These are phyloP conservation scores for Cremastinae sp. DNA, from an alignment of 2,888 invertebrate species.

Conservation along the genomic window DNA sequence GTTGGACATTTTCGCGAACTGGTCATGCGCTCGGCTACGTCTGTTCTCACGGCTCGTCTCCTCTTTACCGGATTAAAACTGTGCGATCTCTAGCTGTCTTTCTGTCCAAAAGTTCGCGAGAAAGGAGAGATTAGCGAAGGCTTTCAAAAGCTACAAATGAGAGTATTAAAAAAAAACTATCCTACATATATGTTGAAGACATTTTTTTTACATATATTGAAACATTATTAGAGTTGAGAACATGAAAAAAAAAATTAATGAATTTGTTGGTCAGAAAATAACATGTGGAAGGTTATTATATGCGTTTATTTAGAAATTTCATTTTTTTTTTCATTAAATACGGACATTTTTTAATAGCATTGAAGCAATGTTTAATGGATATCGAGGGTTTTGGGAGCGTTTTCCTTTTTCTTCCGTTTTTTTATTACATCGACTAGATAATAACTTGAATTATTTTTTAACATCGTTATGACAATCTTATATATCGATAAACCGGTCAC, in stretches of 20 bases:
- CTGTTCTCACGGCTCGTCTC: slow-evolving; percentile 1
- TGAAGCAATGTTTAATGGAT: slow-evolving; percentile 45
- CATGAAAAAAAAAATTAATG: neutral
- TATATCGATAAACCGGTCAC: slow-evolving; percentile 55
- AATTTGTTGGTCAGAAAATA: neutral
- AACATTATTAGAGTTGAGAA: no score
- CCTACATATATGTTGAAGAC: no score
- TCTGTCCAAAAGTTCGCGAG: neutral
- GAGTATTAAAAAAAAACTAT: no score
- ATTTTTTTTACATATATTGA: no score
- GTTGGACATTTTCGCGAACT: slow-evolving; percentile 38
- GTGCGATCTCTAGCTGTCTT: neutral
- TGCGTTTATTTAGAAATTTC: slow-evolving; percentile 51
- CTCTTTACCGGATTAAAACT: slow-evolving; percentile 5
- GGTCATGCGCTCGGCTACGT: slow-evolving; percentile 1
- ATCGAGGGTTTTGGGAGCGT: slow-evolving; percentile 31
- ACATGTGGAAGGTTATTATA: slow-evolving; percentile 17
- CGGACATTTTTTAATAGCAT: slow-evolving; percentile 49
- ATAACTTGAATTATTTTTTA: slow-evolving; percentile 57
- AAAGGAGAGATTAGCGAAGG: slow-evolving; percentile 6
- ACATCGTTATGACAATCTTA: slow-evolving; percentile 61
- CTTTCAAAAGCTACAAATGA: neutral
- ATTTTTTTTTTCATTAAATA: slow-evolving; percentile 18
- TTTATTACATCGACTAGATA: slow-evolving; percentile 62
- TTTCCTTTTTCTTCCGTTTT: slow-evolving; percentile 8